Percentiles rank a stretch among this genome's conserved stretches.
Conservation (phyloP, 2,797 vertebrate species). For the Spatula versicolor region DNA sequence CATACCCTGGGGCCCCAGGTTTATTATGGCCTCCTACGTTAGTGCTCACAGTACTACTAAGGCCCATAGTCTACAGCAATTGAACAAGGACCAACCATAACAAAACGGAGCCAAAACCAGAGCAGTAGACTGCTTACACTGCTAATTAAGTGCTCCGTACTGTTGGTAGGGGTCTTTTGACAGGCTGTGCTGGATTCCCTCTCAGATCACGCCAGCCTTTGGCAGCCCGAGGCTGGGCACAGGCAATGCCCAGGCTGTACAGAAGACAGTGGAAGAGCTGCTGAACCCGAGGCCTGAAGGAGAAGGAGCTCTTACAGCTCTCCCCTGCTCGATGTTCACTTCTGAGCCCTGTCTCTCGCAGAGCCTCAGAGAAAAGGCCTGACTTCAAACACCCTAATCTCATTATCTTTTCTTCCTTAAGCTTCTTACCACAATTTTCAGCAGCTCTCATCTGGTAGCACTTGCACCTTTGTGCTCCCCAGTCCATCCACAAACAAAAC, state of each 20-base stretch:
- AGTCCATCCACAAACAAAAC: not conserved
- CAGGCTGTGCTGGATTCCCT: not conserved
- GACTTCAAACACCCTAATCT: not conserved
- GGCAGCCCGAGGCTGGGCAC: not conserved
- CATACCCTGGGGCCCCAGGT: not conserved
- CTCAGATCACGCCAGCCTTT: not conserved
- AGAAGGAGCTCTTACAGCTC: not conserved
- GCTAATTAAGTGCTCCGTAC: not conserved
- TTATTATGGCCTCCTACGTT: not conserved
- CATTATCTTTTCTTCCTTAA: not conserved
- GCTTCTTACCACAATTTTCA: not conserved
- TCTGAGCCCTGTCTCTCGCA: not conserved
- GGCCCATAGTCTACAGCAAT: not conserved
- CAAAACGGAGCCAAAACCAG: not conserved
- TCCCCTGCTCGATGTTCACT: not conserved
- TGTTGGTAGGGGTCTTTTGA: not conserved
- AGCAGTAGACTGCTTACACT: not conserved
- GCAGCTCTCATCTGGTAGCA: not conserved
- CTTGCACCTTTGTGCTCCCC: not conserved
- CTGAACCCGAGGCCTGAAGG: not conserved
- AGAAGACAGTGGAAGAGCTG: not conserved
- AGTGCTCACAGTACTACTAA: not conserved
- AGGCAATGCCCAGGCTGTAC: too few relatives aligned
- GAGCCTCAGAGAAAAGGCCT: not conserved
- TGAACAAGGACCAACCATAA: not conserved